phyloP scores from a whole-genome alignment of 1,140 invertebrate species.

The Patella vulgata region DNA sequence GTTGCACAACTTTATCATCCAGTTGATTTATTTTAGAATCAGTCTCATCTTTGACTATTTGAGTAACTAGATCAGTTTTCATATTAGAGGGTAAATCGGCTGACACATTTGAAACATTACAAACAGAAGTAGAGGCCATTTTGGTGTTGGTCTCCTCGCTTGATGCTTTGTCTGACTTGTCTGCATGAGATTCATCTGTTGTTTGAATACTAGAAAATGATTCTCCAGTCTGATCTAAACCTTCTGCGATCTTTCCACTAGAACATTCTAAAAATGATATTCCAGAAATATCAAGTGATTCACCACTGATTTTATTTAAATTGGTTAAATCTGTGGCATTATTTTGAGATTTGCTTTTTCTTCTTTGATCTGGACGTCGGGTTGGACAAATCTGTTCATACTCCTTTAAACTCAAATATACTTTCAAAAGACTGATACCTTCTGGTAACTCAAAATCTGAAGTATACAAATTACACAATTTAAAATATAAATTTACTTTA shows the following conservation, averaged over 20 bases:
- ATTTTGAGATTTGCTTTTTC: no score
- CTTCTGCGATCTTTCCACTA: background rate
- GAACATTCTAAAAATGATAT: slow-evolving; percentile 6
- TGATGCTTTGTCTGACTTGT: no score
- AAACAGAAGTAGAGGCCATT: no score
- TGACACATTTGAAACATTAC: no score
- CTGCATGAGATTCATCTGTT: no score
- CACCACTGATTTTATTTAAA: slow-evolving; percentile 22
- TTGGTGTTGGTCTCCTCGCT: no score
- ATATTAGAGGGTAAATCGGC: no score
- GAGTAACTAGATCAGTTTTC: no score
- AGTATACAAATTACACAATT: slow-evolving; percentile 8
- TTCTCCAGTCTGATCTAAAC: background rate
- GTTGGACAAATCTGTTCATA: slow-evolving; percentile 19
- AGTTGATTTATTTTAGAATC: no score
- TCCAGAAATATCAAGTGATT: background rate
- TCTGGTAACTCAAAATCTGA: slow-evolving; percentile 43
- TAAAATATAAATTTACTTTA: no score
- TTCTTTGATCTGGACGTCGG: background rate
- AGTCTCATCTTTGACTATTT: no score
- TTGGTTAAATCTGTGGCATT: slow-evolving; percentile 3
- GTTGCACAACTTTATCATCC: no score
- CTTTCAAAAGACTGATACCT: slow-evolving; percentile 38
- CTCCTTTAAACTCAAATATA: slow-evolving; percentile 44
- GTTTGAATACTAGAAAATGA: slow-evolving; percentile 1